These are phyloP conservation scores for Patiria pectinifera DNA, from an alignment of 53 echinoderm and acorn worm species.

Conservation along the genomic window DNA sequence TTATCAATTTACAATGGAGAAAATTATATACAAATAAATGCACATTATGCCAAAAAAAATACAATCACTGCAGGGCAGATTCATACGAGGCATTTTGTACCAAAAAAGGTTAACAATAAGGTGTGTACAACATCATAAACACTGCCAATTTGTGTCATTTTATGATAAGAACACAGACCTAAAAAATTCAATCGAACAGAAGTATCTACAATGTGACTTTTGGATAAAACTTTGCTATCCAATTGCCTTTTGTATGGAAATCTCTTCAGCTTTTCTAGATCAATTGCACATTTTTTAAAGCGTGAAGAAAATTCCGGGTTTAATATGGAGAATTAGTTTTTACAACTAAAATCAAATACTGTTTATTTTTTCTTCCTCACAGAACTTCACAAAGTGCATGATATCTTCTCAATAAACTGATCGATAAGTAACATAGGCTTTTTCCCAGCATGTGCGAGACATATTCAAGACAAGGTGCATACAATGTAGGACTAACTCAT, in stretches of 20 bases:
- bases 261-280: neutral
- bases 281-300: neutral
- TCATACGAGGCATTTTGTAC: constrained; percentile 9
- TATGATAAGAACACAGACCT: neutral
- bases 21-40: constrained; percentile 47
- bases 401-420: neutral
- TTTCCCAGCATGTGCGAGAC: neutral
- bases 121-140: neutral
- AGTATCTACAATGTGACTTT: neutral
- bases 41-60: constrained; percentile 6
- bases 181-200: neutral
- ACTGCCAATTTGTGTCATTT: neutral
- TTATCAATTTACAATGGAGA: neutral
- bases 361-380: neutral
- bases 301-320: neutral
- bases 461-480: neutral
- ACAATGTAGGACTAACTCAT: neutral
- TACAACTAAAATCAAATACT: neutral
- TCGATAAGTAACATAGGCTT: neutral
- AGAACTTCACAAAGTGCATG: neutral
- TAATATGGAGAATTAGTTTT: neutral
- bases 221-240: neutral
- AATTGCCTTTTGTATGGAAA: neutral
- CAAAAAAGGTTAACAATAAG: neutral
- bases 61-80: constrained; percentile 18